phyloP scores from a whole-genome alignment of 2,888 invertebrate genomes.

The Cistogaster globosa region DNA sequence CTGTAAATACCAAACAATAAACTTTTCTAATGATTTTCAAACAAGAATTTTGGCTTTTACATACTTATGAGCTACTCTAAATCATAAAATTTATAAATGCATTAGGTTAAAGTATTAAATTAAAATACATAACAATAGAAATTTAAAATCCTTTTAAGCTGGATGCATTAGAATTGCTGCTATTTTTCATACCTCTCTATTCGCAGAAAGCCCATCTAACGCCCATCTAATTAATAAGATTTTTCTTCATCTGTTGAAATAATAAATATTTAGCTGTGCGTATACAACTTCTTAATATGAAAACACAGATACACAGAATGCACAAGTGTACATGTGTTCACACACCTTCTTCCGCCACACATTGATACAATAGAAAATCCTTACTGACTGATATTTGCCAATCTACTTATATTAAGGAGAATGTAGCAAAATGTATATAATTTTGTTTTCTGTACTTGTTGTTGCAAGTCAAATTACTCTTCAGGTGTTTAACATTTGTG shows the following conservation, averaged over 20 bases:
- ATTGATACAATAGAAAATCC: slow-evolving; percentile 8
- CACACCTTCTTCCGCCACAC: neutral
- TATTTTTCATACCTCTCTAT: slow-evolving; percentile 11
- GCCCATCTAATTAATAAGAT: too few relatives aligned
- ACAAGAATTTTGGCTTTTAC: too few relatives aligned
- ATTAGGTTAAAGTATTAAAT: slow-evolving; percentile 24
- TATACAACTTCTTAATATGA: neutral
- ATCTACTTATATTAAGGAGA: too few relatives aligned
- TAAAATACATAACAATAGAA: neutral
- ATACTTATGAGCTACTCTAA: too few relatives aligned
- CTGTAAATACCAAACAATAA: too few relatives aligned
- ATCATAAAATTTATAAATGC: neutral
- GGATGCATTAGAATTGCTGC: neutral
- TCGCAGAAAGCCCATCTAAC: slow-evolving; percentile 29
- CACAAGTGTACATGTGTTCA: too few relatives aligned
- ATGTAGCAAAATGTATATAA: neutral
- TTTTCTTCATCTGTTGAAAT: too few relatives aligned
- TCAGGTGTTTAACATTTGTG: slow-evolving; percentile 18
- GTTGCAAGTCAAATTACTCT: slow-evolving; percentile 22
- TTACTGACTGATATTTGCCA: neutral
- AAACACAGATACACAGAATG: too few relatives aligned
- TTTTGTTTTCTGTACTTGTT: neutral
- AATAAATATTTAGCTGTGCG: too few relatives aligned
- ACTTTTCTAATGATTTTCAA: too few relatives aligned
- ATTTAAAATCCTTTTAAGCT: slow-evolving; percentile 39